Base-by-base conservation (phyloP, 2,888 invertebrate genomes). In the Troglohyphantes excavatus region DNA sequence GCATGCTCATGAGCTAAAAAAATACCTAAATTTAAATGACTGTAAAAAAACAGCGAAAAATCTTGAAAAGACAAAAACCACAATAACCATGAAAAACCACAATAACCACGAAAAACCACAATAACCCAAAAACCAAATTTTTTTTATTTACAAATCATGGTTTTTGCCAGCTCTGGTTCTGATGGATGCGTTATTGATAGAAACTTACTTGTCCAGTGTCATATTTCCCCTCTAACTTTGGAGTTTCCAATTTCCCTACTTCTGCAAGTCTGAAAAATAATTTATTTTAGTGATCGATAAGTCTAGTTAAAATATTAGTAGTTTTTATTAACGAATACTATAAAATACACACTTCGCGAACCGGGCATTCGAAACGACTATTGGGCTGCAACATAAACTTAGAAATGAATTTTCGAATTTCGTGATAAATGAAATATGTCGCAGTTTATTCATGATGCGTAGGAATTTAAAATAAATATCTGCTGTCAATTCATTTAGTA, bases 181-280 rank as follows among this genome's bases (percentile, higher is more conserved):
- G 33, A 78, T 26, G n/a, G 7, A 75, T 43, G 6, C 6, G 5
- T 29, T 11, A 39, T 7, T 29, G 46, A 79, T 63, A 53, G 7
- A 9, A 26, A 82, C 90, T 86, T 91, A 93, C 93, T 94, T 98
- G 98, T 11, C 99, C 99, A 2, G 98, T 98, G 93, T 98, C 97
- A 94, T 99, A 99, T 94, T 98, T 97, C 65, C 97, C 97, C 91
- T 96, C 95, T 84, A 96, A 93, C 94, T 97, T 98, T 53, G 97
- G 97, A 46, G 96, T 94, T 94, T 98, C 97, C 92, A 99, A 94
- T 93, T 97, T 96, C 19, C 99, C 99, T 91, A 99, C 98, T 95
- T 98, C 98, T 21, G 97, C 97, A 93, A 99, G 95, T 94, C 98
- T 98, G 46, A n/a, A 33, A 76, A 63, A 87, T 17, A 11, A 29